Conservation (phyloP, 2,888 invertebrate genomes). For the Dasypolia templi region DNA sequence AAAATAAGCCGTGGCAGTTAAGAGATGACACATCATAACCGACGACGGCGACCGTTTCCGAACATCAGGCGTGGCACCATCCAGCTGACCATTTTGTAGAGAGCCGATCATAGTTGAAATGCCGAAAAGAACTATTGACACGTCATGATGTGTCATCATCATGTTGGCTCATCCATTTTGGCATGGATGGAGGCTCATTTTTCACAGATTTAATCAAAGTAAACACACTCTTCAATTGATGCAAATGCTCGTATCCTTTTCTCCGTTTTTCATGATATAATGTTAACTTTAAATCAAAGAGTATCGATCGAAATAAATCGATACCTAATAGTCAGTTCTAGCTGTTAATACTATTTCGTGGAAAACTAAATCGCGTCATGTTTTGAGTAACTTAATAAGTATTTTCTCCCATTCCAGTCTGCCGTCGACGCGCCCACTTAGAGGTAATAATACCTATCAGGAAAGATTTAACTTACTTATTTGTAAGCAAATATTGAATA, state of each 20-base stretch:
- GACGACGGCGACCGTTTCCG: too few relatives aligned
- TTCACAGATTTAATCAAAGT: not conserved
- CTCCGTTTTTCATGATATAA: not conserved
- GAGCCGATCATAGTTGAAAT: not conserved
- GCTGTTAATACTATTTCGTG: not conserved
- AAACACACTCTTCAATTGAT: not conserved
- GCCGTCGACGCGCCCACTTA: constrained; percentile 3
- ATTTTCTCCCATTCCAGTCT: not conserved
- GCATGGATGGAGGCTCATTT: not conserved
- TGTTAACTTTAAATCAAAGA: not conserved
- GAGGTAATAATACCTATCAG: constrained; percentile 11
- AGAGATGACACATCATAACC: too few relatives aligned
- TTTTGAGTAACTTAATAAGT: constrained; percentile 7
- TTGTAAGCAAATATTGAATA: constrained; percentile 29
- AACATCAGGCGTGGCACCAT: too few relatives aligned
- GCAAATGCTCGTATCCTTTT: not conserved
- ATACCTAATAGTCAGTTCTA: not conserved
- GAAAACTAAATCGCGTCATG: not conserved
- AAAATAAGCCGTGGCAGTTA: too few relatives aligned
- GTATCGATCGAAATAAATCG: not conserved
- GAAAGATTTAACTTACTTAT: constrained; percentile 16
- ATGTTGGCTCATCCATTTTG: too few relatives aligned
- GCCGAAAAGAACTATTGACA: not conserved
- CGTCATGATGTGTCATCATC: too few relatives aligned
- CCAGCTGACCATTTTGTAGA: too few relatives aligned